Conservation (phyloP, 2,113 vertebrate genomes). For the Apodemus sylvaticus region DNA sequence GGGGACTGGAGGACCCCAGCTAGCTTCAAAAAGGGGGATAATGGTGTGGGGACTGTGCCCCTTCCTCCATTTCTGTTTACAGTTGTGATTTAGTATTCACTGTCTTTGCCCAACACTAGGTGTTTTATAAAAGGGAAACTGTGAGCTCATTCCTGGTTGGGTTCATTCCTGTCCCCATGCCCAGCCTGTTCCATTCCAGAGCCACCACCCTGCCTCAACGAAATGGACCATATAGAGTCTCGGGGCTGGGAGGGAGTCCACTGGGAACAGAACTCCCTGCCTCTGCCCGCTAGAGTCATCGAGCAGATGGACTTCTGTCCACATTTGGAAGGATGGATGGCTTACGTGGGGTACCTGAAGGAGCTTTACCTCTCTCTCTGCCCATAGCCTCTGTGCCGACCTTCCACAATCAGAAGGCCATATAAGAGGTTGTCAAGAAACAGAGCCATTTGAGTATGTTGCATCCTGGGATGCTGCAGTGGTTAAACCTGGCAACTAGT, state of each 20-base stretch:
- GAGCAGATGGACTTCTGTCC: slow-evolving; percentile 16
- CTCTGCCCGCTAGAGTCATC: not conserved
- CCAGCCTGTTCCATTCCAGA: slow-evolving; percentile 66
- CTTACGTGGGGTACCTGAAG: slow-evolving; percentile 37
- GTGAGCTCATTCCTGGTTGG: slow-evolving; percentile 71
- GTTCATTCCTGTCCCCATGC: slow-evolving; percentile 66
- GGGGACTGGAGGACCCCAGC: slow-evolving; percentile 34
- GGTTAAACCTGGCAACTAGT: slow-evolving; percentile 52
- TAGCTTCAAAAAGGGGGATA: slow-evolving; percentile 4
- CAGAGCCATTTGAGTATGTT: slow-evolving; percentile 35
- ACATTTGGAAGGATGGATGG: slow-evolving; percentile 40
- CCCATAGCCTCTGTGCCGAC: slow-evolving; percentile 22
- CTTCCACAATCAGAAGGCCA: slow-evolving; percentile 6
- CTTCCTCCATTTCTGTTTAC: slow-evolving; percentile 79
- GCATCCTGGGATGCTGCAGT: slow-evolving; percentile 55
- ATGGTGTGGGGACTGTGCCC: slow-evolving; percentile 53
- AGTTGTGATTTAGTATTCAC: slow-evolving; percentile 76
- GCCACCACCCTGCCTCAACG: not conserved
- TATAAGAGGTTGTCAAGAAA: slow-evolving; percentile 1
- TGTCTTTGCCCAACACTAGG: slow-evolving; percentile 61
- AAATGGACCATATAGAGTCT: slow-evolving; percentile 53
- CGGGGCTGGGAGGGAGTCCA: slow-evolving; percentile 32
- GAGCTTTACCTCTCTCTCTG: slow-evolving; percentile 20
- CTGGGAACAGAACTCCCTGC: slow-evolving; percentile 54
- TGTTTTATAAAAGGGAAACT: slow-evolving; percentile 78